A percentile compares a stretch with the other conserved stretches of the same genome.
phyloP scores from a whole-genome alignment of 2,888 invertebrate genomes.

The Pachycephus smyrnensis region DNA sequence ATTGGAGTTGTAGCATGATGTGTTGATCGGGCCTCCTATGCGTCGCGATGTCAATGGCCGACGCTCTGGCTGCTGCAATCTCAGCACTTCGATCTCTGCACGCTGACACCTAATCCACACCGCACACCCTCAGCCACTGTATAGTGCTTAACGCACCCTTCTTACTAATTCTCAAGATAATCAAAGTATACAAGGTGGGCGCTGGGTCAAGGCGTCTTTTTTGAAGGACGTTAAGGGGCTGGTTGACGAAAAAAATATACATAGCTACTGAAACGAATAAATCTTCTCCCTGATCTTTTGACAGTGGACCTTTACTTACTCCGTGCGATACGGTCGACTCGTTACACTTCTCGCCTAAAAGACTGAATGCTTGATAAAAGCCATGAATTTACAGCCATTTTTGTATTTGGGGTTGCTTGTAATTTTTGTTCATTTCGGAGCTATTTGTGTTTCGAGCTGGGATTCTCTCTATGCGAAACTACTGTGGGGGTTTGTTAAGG shows the following conservation, averaged over 20 bases:
- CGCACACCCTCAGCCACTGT: constrained; percentile 62
- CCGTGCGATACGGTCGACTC: neutral
- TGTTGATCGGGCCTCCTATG: constrained; percentile 42
- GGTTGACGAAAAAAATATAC: neutral
- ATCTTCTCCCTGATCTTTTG: neutral
- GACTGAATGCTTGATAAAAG: neutral
- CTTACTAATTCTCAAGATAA: neutral
- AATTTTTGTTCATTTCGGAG: neutral
- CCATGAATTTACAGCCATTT: neutral
- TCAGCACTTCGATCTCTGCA: constrained; percentile 52
- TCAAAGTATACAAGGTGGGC: constrained; percentile 3
- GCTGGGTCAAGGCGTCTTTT: neutral
- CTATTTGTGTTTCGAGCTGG: neutral
- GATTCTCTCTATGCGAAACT: neutral
- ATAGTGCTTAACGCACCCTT: neutral
- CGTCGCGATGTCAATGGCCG: constrained; percentile 42
- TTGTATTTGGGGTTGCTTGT: neutral
- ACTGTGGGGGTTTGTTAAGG: neutral
- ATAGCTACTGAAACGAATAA: neutral
- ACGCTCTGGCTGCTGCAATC: constrained; percentile 43
- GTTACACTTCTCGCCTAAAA: neutral
- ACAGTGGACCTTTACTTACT: neutral
- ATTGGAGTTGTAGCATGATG: constrained; percentile 51
- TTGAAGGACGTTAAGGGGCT: neutral
- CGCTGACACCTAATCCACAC: constrained; percentile 62